Evolutionary conservation across 1,140 invertebrate species (phyloP).

Genomic region (Lordiphosa collinella): DNA sequence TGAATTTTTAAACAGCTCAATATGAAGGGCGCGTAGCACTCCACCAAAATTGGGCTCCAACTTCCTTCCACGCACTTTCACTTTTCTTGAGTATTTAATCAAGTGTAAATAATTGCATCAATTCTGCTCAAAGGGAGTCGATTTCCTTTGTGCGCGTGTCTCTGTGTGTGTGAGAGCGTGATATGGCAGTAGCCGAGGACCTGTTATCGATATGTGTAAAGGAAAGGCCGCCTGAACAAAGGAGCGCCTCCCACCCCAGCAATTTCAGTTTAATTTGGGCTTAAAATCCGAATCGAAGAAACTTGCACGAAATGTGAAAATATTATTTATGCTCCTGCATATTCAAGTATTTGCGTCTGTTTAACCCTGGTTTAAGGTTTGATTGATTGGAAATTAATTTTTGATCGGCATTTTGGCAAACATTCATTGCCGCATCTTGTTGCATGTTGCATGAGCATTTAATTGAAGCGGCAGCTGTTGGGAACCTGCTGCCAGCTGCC

Average conservation of each 20-base stretch:
- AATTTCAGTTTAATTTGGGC: slow-evolving; percentile 35
- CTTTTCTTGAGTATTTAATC: slow-evolving; percentile 77
- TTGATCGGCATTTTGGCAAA: slow-evolving; percentile 37
- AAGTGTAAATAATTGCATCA: slow-evolving; percentile 75
- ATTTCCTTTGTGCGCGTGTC: slow-evolving; percentile 66
- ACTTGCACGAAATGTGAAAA: slow-evolving; percentile 7
- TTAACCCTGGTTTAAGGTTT: slow-evolving; percentile 17
- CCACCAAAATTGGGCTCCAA: background rate
- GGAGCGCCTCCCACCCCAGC: slow-evolving; percentile 8
- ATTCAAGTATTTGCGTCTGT: slow-evolving; percentile 27
- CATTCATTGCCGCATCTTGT: slow-evolving; percentile 16
- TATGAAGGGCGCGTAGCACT: slow-evolving; percentile 17
- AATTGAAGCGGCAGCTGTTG: slow-evolving; percentile 36
- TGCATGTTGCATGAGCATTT: slow-evolving; percentile 21
- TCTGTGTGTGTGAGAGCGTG: background rate
- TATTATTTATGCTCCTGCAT: too few relatives aligned
- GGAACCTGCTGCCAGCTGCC: slow-evolving; percentile 17
- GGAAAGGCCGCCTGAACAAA: slow-evolving; percentile 24
- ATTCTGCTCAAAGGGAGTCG: slow-evolving; percentile 73
- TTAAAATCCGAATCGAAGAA: slow-evolving; percentile 58
- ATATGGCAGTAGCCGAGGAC: slow-evolving; percentile 3
- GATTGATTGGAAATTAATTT: slow-evolving; percentile 65
- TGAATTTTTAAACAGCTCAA: slow-evolving; percentile 75
- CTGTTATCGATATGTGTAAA: slow-evolving; percentile 47
- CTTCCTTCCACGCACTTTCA: slow-evolving; percentile 74